Evolutionary conservation across 2,797 vertebrate genomes (phyloP), one percentile per base, ranked within the genome.

Genomic region (Paratrypauchen microcephalus): DNA sequence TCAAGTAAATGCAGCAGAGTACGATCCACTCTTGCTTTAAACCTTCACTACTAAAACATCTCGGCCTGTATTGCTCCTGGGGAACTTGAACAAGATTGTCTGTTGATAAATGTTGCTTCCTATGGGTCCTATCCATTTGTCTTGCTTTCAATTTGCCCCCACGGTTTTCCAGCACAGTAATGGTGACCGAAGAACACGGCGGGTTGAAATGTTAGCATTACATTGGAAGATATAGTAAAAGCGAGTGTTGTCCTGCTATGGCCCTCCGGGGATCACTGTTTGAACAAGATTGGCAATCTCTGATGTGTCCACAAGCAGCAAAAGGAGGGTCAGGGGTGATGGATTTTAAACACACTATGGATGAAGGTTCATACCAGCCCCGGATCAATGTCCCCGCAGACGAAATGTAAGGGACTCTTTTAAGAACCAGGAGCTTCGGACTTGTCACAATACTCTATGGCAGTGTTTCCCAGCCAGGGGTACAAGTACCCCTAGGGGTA

Each of bases 271-370:
- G 26, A 74, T 70, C 69, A 28, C 13, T 72, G 68, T 81, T 78
- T 82, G 77, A 87, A 79, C 76, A 83, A 84, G 79, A 88, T 80
- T 85, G 78, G 59, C 78, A 79, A 87, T 83, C 66, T 86, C 64
- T 88, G 80, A 81, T 79, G 68, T 81, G 86, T 83, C 73, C 73
- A 79, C 81, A 83, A 78, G 76, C 73, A 81, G 71, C 74, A 28
- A 80, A 85, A 56, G 74, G 78, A 16, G 70, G 84, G 77, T 84
- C 81, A 78, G 67, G 21, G 32, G 70, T 74, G 36, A 72, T 75
- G 70, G 65, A 72, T 75, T 81, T 80, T 69, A 77, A 80, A 82
- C 66, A 52, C 61, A 55, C 64, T 36, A 64, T 28, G 62, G 70
- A 77, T 57, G 39, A 61, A 21, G 73, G 41, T 23, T 16, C 62